phyloP scores from a whole-genome alignment of 2,113 vertebrate genomes.

The Brevimyrus niger region DNA sequence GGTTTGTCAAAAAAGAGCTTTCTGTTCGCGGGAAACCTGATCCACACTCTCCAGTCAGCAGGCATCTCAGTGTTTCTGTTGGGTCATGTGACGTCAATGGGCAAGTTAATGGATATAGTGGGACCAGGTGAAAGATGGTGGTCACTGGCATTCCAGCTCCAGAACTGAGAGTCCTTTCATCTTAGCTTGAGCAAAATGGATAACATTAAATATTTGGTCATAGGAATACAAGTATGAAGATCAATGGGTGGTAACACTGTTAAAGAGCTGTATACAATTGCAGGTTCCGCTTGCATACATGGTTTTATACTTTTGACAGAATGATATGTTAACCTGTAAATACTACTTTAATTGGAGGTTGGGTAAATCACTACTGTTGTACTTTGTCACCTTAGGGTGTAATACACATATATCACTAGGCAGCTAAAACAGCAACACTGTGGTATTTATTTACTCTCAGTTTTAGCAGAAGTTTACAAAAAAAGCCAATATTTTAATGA shows the following conservation, averaged over 20 bases:
- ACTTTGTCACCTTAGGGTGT: neutral
- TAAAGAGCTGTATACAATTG: neutral
- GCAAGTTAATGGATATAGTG: conserved; percentile 34
- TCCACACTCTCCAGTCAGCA: conserved; percentile 54
- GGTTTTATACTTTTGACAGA: neutral
- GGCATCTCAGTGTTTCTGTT: conserved; percentile 52
- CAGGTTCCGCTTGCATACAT: neutral
- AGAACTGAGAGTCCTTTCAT: neutral
- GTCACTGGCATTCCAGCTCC: conserved; percentile 14
- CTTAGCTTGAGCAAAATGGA: neutral
- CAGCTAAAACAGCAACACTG: neutral
- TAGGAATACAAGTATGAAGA: neutral
- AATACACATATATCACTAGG: neutral
- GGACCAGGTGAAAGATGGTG: conserved; percentile 24
- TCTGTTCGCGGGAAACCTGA: conserved; percentile 66
- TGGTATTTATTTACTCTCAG: neutral
- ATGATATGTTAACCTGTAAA: neutral
- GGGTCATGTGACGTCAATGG: conserved; percentile 47
- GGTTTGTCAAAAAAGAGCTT: conserved; percentile 61
- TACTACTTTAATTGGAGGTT: neutral
- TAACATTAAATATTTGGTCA: neutral
- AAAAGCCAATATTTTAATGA: neutral
- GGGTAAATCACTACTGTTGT: neutral
- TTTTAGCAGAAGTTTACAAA: neutral
- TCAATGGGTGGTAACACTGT: neutral